Base-by-base conservation (phyloP, 2,113 vertebrate genomes). In the Mesembrinibis cayennensis region DNA sequence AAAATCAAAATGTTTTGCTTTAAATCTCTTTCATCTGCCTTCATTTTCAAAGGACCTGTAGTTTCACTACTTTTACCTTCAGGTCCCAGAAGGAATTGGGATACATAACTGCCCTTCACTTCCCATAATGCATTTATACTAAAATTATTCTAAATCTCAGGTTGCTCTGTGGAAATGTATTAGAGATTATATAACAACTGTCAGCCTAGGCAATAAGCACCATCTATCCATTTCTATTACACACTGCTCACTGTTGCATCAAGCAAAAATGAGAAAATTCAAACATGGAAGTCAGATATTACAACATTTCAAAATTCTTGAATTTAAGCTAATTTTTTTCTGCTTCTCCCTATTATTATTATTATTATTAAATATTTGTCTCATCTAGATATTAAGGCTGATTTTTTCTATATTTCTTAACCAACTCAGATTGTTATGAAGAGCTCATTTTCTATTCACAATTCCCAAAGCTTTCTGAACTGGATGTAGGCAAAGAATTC, bases 1-100 rank as follows among this genome's bases (percentile, higher is more conserved):
- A 56, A 81, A 87, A 91, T 67, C 26, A 87, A 88, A 93, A 82
- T 72, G 30, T 63, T 94, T 96, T 80, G n/a, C 62, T 82, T 82
- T 79, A 85, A 72, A 82, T 84, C 56, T 95, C n/a, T 69, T 85
- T 72, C 2, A 19, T 50, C 62, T 70, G 49, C 78, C 40, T 79
- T 91, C 74, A 76, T 36, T 63, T 89, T 93, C 84, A 72, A 47
- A 87, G 34, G 36, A 32, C 70, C 78, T 78, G 44, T n/a, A 92
- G 50, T 45, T 94, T 73, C 44, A 38, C 30, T 26, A 55, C 53
- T 93, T 63, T 73, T 76, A 53, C 27, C 44, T 27, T 73, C 59
- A 44, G 30, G 82, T 88, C 72, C 85, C 80, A 71, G 65, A 50
- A 92, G 79, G 67, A 85, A 73, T 29, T 65, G 26, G 66, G 71